Evolutionary conservation across 2,797 vertebrate genomes (phyloP), one percentile per base, ranked within the genome.

Genomic region (Perodicticus potto): DNA sequence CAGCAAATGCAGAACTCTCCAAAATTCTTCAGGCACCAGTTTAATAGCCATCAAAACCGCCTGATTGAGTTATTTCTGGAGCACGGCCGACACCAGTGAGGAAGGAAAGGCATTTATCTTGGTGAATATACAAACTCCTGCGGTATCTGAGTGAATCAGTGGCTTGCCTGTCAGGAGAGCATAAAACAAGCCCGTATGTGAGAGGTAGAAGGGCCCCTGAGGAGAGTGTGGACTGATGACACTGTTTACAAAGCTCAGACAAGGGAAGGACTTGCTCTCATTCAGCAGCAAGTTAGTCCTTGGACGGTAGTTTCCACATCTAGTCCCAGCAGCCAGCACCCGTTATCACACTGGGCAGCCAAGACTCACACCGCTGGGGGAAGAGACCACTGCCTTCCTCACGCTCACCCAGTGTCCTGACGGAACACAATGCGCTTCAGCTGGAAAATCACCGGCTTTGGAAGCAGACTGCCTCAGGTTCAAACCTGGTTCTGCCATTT

Each of bases 1-100:
- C 97, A 97, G 97, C 72, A 96, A 97, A 97, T 82, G 87, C 92
- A 96, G 97, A 97, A 95, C 1, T 2, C 94, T 97, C 67, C 95
- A 14, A 53, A 95, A 94, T 96, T 97, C 95, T 97, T 97, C 96
- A 97, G 78, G 89, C 96, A 89, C 90, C 94, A 83, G 78, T 72
- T 96, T 95, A 94, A 96, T 49, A 92, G 92, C 87, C 95, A 96
- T 97, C 91, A 76, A 93, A 97, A 86, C 96, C 89, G 96, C 95
- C 97, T 95, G 83, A 85, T 86, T 95, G 89, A 78, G 93, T 97
- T 96, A 95, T 93, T 96, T 96, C 97, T 95, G 92, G 92, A 97
- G 53, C 53, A 37, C 65, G 85, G 65, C 94, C 97, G 95, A 91
- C 70, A 91, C 43, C 77, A 63, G 65, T 93, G 96, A 97, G 96